Percentiles rank a stretch among this genome's conserved stretches.
Conservation (phyloP, 2,888 invertebrate genomes). For the Andrena dorsata region DNA sequence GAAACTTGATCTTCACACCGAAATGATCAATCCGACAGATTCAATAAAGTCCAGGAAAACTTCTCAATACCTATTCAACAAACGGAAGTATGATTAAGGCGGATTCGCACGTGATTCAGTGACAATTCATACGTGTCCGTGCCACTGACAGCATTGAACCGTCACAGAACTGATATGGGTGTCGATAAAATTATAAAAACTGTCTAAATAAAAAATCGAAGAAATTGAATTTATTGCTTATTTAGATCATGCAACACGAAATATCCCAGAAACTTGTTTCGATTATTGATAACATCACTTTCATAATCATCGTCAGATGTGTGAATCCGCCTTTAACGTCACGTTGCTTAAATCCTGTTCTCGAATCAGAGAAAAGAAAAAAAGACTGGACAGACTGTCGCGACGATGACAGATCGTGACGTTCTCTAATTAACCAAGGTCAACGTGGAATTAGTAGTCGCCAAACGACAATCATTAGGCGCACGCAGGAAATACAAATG, state of each 20-base stretch:
- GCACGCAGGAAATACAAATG: conserved; percentile 64
- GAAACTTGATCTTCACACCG: not conserved
- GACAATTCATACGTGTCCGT: too few relatives aligned
- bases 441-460: conserved; percentile 66
- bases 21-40: not conserved
- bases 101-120: too few relatives aligned
- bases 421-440: conserved; percentile 67
- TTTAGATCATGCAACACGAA: not conserved
- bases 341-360: too few relatives aligned
- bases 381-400: not conserved
- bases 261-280: not conserved
- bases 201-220: not conserved
- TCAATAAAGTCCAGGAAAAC: not conserved
- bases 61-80: too few relatives aligned
- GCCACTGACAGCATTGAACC: too few relatives aligned
- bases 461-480: conserved; percentile 62
- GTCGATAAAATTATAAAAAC: not conserved
- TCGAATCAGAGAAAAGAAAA: too few relatives aligned
- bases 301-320: too few relatives aligned
- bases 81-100: too few relatives aligned
- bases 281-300: too few relatives aligned
- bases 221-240: too few relatives aligned
- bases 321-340: too few relatives aligned
- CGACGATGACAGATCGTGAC: conserved; percentile 30
- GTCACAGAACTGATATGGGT: too few relatives aligned